Percentiles rank a stretch among this genome's conserved stretches.
These are phyloP conservation scores for Caprella mutica DNA, from an alignment of 2,888 invertebrate genomes.

Conservation along the genomic window DNA sequence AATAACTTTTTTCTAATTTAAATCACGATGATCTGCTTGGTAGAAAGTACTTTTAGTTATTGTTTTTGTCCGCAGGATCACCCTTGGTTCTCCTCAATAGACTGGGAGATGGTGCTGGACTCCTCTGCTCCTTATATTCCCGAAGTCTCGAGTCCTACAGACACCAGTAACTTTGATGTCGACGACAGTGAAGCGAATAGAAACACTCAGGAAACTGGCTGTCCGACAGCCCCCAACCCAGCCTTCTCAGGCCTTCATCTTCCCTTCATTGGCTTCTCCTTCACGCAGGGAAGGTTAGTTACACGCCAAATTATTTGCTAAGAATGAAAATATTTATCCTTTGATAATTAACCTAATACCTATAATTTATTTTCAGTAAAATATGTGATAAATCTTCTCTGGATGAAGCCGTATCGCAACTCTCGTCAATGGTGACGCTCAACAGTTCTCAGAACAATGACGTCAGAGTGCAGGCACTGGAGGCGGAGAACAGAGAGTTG, in stretches of 20 bases:
- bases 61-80: conserved; percentile 56
- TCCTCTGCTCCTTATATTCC: conserved; percentile 77
- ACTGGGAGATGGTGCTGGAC: conserved; percentile 82
- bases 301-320: not conserved
- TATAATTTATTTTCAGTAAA: too few relatives aligned
- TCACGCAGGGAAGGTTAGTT: conserved; percentile 65
- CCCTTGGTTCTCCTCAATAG: conserved; percentile 87
- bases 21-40: not conserved
- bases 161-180: conserved; percentile 98
- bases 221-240: conserved; percentile 83
- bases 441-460: too few relatives aligned
- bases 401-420: too few relatives aligned
- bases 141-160: conserved; percentile 66
- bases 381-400: too few relatives aligned
- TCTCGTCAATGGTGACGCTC: too few relatives aligned
- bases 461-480: conserved; percentile 54
- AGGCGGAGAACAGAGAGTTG: conserved; percentile 60
- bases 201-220: conserved; percentile 60
- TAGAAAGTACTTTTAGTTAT: not conserved
- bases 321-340: not conserved
- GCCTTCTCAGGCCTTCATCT: conserved; percentile 95
- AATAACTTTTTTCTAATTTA: not conserved
- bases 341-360: not conserved
- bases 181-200: conserved; percentile 75
- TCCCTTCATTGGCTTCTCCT: conserved; percentile 96